phyloP scores from a whole-genome alignment of 1,140 invertebrate genomes.

The Panulirus ornatus region DNA sequence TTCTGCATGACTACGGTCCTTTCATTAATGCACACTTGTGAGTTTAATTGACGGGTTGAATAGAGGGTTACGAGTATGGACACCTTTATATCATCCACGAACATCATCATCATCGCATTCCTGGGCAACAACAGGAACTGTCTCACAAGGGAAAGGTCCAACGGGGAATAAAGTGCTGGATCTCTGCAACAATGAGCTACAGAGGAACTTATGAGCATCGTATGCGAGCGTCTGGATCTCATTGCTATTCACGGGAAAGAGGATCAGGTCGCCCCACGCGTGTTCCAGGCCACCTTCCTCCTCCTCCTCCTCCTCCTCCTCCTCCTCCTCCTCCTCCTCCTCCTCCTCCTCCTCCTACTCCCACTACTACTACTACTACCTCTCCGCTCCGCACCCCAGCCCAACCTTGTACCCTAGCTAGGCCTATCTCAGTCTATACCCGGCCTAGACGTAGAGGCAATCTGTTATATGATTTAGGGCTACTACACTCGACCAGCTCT shows the following conservation, averaged over 20 bases:
- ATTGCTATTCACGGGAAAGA: not conserved
- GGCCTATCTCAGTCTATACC: too few relatives aligned
- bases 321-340: not conserved
- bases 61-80: constrained; percentile 18
- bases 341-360: not conserved
- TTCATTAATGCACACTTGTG: constrained; percentile 38
- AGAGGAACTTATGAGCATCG: not conserved
- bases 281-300: not conserved
- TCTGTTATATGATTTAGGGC: too few relatives aligned
- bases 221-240: not conserved
- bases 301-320: not conserved
- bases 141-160: too few relatives aligned
- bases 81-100: not conserved
- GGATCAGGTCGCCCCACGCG: not conserved
- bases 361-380: not conserved
- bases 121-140: too few relatives aligned
- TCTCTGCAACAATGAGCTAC: not conserved
- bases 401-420: too few relatives aligned
- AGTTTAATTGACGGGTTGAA: constrained; percentile 31
- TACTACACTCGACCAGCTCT: too few relatives aligned
- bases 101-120: constrained; percentile 20
- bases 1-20: constrained; percentile 15
- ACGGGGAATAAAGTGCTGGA: not conserved
- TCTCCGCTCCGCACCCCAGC: too few relatives aligned
- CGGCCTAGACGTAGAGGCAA: too few relatives aligned